These are phyloP conservation scores for Oppia nitens DNA, from an alignment of 1,140 invertebrate species.

Conservation along the genomic window DNA sequence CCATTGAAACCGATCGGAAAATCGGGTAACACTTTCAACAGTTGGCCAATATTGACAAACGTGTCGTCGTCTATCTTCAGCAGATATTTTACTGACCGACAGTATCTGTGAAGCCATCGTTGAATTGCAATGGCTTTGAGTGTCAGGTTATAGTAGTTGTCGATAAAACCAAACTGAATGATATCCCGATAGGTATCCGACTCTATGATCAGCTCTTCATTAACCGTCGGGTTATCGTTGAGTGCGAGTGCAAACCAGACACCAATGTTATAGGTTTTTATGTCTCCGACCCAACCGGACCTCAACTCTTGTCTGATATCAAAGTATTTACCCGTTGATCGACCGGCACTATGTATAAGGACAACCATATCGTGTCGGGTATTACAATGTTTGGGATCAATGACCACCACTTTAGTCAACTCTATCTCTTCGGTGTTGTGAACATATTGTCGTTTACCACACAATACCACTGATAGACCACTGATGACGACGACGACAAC, in stretches of 20 bases:
- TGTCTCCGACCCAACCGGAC: slow-evolving; percentile 4
- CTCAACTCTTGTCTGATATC: neutral
- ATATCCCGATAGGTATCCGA: slow-evolving; percentile 11
- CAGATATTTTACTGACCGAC: neutral
- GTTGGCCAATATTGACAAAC: slow-evolving; percentile 34
- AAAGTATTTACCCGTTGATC: too few species aligned
- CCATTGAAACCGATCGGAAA: slow-evolving; percentile 59
- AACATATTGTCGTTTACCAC: neutral
- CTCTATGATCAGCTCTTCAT: slow-evolving; percentile 2
- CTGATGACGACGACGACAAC: too few species aligned
- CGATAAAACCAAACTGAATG: slow-evolving; percentile 9
- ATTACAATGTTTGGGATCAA: slow-evolving; percentile 3
- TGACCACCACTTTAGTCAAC: too few species aligned
- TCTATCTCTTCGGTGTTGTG: too few species aligned
- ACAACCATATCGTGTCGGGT: neutral
- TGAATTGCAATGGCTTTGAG: too few species aligned
- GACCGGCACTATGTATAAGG: slow-evolving; percentile 1
- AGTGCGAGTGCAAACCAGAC: too few species aligned
- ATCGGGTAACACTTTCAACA: slow-evolving; percentile 19
- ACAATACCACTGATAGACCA: neutral
- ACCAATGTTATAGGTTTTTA: neutral
- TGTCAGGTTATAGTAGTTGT: too few species aligned
- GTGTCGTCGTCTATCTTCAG: slow-evolving; percentile 42
- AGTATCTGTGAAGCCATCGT: slow-evolving; percentile 40
- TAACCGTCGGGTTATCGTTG: neutral